Base-by-base conservation (phyloP, 2,888 invertebrate genomes). In the Pseudanteris insignis region DNA sequence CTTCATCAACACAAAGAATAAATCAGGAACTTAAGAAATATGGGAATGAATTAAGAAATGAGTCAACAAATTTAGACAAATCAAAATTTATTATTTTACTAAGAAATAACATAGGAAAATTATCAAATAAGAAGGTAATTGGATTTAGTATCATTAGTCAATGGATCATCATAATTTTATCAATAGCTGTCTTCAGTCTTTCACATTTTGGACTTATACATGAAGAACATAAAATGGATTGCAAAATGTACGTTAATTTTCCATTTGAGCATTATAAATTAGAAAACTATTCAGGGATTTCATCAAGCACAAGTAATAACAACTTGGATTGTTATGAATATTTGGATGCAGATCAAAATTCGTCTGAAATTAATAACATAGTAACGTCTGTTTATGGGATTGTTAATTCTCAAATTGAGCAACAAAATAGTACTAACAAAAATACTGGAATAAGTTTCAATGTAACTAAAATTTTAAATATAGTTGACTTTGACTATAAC, bases 121-220 rank as follows among this genome's bases (percentile, higher is more conserved):
- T n/a, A 6, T 29, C 29, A n/a, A 62, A 63, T 30, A 64, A 46
- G 15, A 63, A 43, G 41, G 32, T 69, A 4, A 63, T 55, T 2
- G 40, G 36, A 4, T 14, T 73, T 1, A 68, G 70, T 50, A 34
- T 78, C 10, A 18, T 65, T 2, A 60, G 64, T 28, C 77, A 78
- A 34, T 79, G 78, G 78, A 24, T 78, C 1, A n/a, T 76, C n/a
- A 73, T 75, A 2, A 46, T 72, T n/a, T 11, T 75, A 14, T 53
- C 73, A 12, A 65, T 66, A 0, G 66, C 57, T 14, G 47, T 68
- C 10, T 40, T 79, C 24, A 66, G 69, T 30, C 54, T 70, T 9
- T 68, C 69, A 2, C 62, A 67, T 1, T 46, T 65, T 25, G 41
- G 66, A 18, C 60, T 59, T 32, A 54, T 54, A 36, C 38, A 38